Percentiles rank a stretch among this genome's conserved stretches.
Conservation (phyloP, 2,888 invertebrate genomes). For the Cybosia mesomella region DNA sequence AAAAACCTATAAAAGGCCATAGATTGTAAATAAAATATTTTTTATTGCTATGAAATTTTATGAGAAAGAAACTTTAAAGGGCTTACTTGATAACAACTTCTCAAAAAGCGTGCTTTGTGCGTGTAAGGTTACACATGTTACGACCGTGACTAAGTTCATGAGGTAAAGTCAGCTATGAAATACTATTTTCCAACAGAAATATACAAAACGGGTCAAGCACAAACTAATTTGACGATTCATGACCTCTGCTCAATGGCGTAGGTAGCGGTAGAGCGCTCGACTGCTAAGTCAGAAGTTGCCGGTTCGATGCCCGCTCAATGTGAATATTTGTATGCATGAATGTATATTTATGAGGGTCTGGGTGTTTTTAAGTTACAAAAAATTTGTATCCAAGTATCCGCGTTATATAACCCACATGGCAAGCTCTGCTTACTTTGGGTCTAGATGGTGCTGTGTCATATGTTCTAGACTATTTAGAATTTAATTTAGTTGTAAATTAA, state of each 20-base stretch:
- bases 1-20: slow-evolving; percentile 7
- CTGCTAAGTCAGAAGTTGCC: background rate
- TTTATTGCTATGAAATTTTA: background rate
- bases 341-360: no score
- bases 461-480: no score
- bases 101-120: background rate
- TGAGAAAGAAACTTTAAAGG: background rate
- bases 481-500: no score
- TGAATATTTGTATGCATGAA: no score
- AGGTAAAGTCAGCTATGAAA: background rate
- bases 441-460: no score
- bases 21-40: slow-evolving; percentile 1
- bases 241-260: background rate
- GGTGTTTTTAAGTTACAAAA: no score
- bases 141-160: background rate
- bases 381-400: background rate
- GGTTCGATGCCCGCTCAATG: no score
- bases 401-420: background rate
- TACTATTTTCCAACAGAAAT: background rate
- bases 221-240: background rate
- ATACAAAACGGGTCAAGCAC: background rate
- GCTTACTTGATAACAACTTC: background rate
- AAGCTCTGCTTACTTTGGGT: no score
- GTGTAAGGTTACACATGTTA: background rate
- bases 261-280: background rate